Evolutionary conservation across 2,113 vertebrate genomes (phyloP).

Genomic region (Lepisosteus osseus): DNA sequence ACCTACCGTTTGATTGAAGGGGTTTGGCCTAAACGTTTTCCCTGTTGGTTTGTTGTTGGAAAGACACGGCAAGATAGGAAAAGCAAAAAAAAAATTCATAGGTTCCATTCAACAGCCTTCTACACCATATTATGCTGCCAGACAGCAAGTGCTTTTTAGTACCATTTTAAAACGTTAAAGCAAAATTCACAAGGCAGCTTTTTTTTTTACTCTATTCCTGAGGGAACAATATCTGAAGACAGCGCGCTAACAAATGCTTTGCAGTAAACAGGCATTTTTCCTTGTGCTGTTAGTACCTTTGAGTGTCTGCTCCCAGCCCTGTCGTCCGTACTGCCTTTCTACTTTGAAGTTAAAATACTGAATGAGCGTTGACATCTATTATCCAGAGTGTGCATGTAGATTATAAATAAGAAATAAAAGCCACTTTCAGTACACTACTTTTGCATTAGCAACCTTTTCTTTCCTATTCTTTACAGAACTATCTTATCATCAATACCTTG

Average conservation of each 20-base stretch:
- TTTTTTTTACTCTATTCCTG: constrained; percentile 65
- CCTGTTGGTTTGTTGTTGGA: not conserved
- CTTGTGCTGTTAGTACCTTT: constrained; percentile 67
- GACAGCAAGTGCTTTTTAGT: constrained; percentile 75
- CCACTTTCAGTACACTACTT: constrained; percentile 76
- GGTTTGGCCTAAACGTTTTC: not conserved
- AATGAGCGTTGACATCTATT: constrained; percentile 77
- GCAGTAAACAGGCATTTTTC: constrained; percentile 74
- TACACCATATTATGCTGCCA: constrained; percentile 61
- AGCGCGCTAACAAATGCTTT: constrained; percentile 75
- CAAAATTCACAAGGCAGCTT: constrained; percentile 64
- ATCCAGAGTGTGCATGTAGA: constrained; percentile 67
- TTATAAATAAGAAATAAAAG: constrained; percentile 93
- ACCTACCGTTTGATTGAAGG: too few species aligned
- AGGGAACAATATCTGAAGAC: constrained; percentile 73
- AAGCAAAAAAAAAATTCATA: constrained; percentile 68
- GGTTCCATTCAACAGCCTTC: constrained; percentile 69
- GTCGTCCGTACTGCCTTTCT: constrained; percentile 66
- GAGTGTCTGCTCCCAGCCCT: constrained; percentile 65
- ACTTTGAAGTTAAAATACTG: constrained; percentile 70
- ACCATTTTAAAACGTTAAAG: constrained; percentile 79
- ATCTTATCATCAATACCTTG: constrained; percentile 53
- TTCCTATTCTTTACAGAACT: constrained; percentile 51
- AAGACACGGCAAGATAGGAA: constrained; percentile 61
- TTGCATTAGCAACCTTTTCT: constrained; percentile 75